Evolutionary conservation across 2,888 invertebrate species (phyloP).

Genomic region (Cheilosia grossa): DNA sequence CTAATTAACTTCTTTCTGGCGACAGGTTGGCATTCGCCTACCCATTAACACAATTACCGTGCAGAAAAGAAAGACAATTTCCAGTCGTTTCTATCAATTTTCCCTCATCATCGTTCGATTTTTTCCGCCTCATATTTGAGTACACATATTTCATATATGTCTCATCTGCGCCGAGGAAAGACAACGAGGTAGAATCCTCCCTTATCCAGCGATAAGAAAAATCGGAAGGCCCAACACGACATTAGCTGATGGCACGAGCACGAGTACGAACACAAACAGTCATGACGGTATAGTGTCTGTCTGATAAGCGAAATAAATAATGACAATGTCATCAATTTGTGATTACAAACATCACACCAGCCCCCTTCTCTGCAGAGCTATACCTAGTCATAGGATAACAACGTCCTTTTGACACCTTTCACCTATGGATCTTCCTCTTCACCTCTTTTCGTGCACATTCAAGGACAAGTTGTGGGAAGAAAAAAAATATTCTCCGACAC

Average conservation of each 20-base stretch:
- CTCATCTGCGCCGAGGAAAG: no score
- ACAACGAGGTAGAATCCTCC: background rate
- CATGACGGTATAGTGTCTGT: slow-evolving; percentile 4
- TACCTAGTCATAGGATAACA: background rate
- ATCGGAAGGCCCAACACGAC: slow-evolving; percentile 13
- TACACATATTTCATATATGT: background rate
- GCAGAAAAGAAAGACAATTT: background rate
- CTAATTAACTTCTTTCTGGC: no score
- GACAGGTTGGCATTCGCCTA: no score
- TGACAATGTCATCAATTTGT: slow-evolving; percentile 37
- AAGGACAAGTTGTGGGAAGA: background rate
- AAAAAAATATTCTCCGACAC: slow-evolving; percentile 4
- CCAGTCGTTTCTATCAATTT: background rate
- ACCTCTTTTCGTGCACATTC: slow-evolving; percentile 9
- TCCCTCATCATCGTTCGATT: background rate
- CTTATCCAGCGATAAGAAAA: background rate
- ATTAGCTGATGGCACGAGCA: slow-evolving; percentile 13
- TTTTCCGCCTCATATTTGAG: background rate
- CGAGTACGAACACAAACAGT: background rate
- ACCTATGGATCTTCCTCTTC: slow-evolving; percentile 17
- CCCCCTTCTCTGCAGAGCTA: background rate
- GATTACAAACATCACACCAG: slow-evolving; percentile 1
- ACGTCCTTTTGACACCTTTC: slow-evolving; percentile 35
- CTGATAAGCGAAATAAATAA: slow-evolving; percentile 35
- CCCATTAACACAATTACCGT: background rate